These are phyloP conservation scores for Dufourea novaeangliae DNA, from an alignment of 1,140 invertebrate species.

Conservation along the genomic window DNA sequence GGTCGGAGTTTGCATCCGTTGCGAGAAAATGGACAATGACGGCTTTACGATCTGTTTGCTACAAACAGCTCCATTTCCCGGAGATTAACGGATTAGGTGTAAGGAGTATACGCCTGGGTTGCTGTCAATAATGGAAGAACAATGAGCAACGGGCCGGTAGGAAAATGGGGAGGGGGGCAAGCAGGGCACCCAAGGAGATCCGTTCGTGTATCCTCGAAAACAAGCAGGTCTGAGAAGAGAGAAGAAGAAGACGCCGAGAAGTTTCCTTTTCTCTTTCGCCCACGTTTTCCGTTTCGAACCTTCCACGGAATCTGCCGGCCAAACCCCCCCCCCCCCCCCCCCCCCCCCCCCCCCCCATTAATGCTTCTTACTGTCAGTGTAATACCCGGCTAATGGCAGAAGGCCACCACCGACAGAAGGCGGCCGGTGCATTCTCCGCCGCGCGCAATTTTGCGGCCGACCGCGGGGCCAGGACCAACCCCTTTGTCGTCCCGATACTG, in stretches of 20 bases:
- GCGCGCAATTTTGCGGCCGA: conserved; percentile 65
- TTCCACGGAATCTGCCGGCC: not conserved
- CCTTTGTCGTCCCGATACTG: conserved; percentile 63
- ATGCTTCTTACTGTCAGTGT: conserved; percentile 73
- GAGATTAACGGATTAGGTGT: conserved; percentile 79
- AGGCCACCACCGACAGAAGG: conserved; percentile 31
- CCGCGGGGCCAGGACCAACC: conserved; percentile 3
- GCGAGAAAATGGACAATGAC: conserved; percentile 66
- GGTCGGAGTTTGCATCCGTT: conserved; percentile 59
- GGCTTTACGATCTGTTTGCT: conserved; percentile 71
- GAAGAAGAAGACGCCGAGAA: conserved; percentile 45
- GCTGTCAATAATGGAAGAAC: conserved; percentile 76
- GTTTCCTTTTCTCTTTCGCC: conserved; percentile 15
- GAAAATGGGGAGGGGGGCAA: conserved; percentile 26
- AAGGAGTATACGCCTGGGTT: conserved; percentile 73
- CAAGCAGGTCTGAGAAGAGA: conserved; percentile 53
- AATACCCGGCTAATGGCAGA: conserved; percentile 67
- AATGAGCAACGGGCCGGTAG: conserved; percentile 65
- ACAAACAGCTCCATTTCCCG: conserved; percentile 77
- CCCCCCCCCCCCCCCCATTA: too few species aligned
- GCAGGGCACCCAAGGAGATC: conserved; percentile 55
- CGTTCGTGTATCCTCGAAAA: conserved; percentile 69
- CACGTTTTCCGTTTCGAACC: conserved; percentile 12
- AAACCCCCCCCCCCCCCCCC: too few species aligned
- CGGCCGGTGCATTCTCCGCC: conserved; percentile 42